These are phyloP conservation scores for Lottia scabra DNA, from an alignment of 2,888 invertebrate genomes.

Conservation along the genomic window DNA sequence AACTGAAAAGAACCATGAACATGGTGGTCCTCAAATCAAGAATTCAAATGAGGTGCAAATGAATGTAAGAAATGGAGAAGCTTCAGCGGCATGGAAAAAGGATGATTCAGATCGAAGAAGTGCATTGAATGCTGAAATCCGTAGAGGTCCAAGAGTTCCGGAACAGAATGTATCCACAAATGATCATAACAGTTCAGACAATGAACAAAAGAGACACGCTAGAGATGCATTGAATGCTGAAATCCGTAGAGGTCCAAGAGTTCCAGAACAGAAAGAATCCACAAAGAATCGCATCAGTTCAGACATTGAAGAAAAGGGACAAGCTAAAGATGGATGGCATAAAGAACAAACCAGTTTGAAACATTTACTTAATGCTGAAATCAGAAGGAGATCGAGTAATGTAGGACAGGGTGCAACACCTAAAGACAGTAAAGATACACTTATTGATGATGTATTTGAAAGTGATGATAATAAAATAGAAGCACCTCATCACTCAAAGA, in stretches of 20 bases:
- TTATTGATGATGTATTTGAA: constrained; percentile 30
- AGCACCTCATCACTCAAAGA: no score
- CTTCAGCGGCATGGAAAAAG: no score
- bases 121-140: no score
- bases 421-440: constrained; percentile 20
- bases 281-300: background rate
- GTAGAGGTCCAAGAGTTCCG: no score
- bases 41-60: no score
- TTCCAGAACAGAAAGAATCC: no score
- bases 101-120: no score
- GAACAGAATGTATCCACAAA: no score
- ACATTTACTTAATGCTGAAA: constrained; percentile 2
- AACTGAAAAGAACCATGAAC: no score
- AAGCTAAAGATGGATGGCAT: background rate
- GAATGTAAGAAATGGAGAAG: no score
- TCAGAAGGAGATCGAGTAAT: constrained; percentile 9
- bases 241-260: no score
- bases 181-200: background rate
- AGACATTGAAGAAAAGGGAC: background rate
- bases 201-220: background rate
- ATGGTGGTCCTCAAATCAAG: no score
- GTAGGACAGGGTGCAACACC: background rate
- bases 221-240: background rate
- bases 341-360: constrained; percentile 6
- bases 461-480: constrained; percentile 13